Evolutionary conservation across 1,140 invertebrate species (phyloP).

Genomic region (Drosophila ercepeae): DNA sequence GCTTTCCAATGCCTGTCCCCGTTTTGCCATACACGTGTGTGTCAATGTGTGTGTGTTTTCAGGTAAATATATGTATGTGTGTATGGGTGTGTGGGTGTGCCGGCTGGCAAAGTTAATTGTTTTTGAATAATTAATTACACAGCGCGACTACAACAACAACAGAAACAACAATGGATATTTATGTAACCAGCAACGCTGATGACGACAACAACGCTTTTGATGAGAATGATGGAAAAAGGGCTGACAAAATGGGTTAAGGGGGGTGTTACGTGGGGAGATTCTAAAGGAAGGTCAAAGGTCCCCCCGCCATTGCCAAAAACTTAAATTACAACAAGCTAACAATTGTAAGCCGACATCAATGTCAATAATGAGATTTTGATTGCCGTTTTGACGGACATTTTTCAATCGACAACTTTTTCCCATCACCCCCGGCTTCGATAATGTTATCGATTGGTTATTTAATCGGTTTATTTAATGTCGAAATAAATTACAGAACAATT

Average conservation of each 20-base stretch:
- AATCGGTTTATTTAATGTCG: no score
- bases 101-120: conserved; percentile 68
- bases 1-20: conserved; percentile 47
- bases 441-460: not conserved
- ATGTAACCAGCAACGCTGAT: conserved; percentile 26
- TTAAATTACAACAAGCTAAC: conserved; percentile 24
- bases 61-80: conserved; percentile 1
- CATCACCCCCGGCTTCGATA: no score
- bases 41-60: conserved; percentile 7
- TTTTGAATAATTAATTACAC: conserved; percentile 76
- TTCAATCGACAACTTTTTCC: conserved; percentile 4
- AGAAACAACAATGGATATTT: conserved; percentile 35
- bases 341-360: conserved; percentile 45
- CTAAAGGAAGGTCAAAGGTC: no score
- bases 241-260: not conserved
- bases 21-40: not conserved
- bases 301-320: conserved; percentile 5
- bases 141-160: conserved; percentile 6
- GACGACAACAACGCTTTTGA: not conserved
- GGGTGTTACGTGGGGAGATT: no score
- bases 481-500: no score
- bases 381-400: conserved; percentile 32
- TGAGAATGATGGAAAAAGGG: not conserved
- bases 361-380: conserved; percentile 71
- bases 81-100: conserved; percentile 15